A percentile compares a stretch with the other conserved stretches of the same genome.
Evolutionary conservation across 92 coral and sea anemone genomes (phyloP).

Genomic region (Parazoanthus swiftii): DNA sequence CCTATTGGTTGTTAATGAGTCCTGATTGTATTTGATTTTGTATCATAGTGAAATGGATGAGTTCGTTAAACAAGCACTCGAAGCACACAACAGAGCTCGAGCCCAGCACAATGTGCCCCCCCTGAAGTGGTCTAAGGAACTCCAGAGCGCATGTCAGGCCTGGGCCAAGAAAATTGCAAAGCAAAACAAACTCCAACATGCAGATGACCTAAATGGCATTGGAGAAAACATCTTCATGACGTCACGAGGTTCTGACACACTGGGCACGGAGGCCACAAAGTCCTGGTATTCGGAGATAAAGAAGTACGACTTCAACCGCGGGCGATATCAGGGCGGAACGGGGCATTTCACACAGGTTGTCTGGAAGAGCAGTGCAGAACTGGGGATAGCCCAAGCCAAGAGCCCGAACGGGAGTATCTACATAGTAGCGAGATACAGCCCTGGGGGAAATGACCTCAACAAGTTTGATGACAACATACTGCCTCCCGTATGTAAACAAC

Average conservation of each 20-base stretch:
- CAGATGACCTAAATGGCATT: slow-evolving; percentile 56
- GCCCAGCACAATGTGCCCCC: slow-evolving; percentile 41
- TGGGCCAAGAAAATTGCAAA: slow-evolving; percentile 43
- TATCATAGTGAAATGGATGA: not conserved
- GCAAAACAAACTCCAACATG: slow-evolving; percentile 34
- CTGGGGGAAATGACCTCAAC: slow-evolving; percentile 74
- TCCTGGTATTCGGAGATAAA: slow-evolving; percentile 75
- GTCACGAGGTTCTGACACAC: slow-evolving; percentile 62
- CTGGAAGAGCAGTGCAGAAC: slow-evolving; percentile 81
- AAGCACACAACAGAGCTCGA: slow-evolving; percentile 41
- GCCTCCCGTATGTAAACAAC: slow-evolving; percentile 61
- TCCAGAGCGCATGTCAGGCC: slow-evolving; percentile 40
- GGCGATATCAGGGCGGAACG: slow-evolving; percentile 3
- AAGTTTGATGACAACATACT: slow-evolving; percentile 71
- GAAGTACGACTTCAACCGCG: slow-evolving; percentile 35
- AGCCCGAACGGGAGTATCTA: slow-evolving; percentile 67
- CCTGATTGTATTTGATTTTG: too few species aligned
- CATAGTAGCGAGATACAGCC: slow-evolving; percentile 83
- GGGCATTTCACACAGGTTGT: too few species aligned
- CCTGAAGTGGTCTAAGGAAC: slow-evolving; percentile 41
- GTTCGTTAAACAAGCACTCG: slow-evolving; percentile 4
- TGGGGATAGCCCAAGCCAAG: slow-evolving; percentile 91
- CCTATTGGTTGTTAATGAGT: too few species aligned
- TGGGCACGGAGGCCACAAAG: slow-evolving; percentile 62
- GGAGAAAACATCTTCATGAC: slow-evolving; percentile 80